Conservation (phyloP, 2,113 vertebrate species). For the Pao palembangensis region DNA sequence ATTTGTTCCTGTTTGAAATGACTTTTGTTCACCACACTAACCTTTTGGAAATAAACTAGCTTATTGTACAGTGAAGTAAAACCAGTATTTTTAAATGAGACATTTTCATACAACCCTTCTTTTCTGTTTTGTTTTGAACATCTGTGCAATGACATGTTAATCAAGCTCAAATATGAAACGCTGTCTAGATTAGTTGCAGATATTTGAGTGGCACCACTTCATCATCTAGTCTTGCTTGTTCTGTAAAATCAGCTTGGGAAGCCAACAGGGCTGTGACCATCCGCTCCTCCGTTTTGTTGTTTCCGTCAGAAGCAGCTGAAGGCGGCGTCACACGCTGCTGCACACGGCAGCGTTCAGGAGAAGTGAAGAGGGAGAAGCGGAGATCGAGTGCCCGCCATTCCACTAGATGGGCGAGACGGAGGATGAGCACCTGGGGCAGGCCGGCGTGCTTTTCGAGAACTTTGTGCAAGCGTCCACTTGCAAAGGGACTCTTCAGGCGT, state of each 20-base stretch:
- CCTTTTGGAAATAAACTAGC: too few relatives aligned
- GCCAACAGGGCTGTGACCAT: too few relatives aligned
- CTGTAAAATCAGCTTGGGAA: not conserved
- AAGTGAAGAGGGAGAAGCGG: not conserved
- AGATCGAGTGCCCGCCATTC: not conserved
- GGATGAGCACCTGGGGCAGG: conserved; percentile 82
- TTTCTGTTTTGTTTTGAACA: too few relatives aligned
- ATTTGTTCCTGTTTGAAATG: too few relatives aligned
- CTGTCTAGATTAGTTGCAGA: too few relatives aligned
- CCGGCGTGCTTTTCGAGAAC: conserved; percentile 90
- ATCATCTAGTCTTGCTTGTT: not conserved
- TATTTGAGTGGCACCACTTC: too few relatives aligned
- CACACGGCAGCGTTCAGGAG: conserved; percentile 8
- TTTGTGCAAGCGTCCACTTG: conserved; percentile 92
- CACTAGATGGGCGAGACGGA: conserved; percentile 85
- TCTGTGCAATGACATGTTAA: too few relatives aligned
- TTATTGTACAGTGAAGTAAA: too few relatives aligned
- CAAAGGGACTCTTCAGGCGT: conserved; percentile 93
- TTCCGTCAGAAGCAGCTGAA: conserved; percentile 25
- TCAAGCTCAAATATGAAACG: too few relatives aligned
- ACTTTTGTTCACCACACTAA: too few relatives aligned
- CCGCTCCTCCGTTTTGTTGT: not conserved
- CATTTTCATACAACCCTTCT: too few relatives aligned
- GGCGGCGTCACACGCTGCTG: conserved; percentile 2
- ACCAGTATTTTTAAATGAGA: too few relatives aligned